Conservation (phyloP, 2,888 invertebrate genomes). For the Parnassius apollo region DNA sequence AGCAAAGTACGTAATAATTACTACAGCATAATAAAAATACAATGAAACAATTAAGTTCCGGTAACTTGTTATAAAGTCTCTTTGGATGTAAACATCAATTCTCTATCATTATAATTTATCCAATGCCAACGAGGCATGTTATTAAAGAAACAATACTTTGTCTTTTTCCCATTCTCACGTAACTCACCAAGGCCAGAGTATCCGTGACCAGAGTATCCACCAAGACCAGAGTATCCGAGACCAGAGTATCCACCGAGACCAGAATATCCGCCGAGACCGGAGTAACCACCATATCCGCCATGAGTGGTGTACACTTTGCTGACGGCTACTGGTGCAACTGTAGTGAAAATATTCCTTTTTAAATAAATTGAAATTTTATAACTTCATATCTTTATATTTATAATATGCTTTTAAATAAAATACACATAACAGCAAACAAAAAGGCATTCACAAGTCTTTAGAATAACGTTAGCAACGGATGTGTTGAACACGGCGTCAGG, state of each 20-base stretch:
- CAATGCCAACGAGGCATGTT: neutral
- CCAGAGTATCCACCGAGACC: slow-evolving; percentile 30
- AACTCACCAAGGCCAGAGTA: neutral
- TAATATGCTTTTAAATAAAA: no score
- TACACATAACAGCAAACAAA: no score
- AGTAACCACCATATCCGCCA: slow-evolving; percentile 32
- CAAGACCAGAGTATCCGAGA: slow-evolving; percentile 31
- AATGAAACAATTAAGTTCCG: no score
- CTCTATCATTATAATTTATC: neutral
- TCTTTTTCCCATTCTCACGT: neutral
- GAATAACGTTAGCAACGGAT: no score
- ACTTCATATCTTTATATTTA: no score
- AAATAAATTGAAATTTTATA: neutral
- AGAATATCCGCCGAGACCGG: slow-evolving; percentile 25
- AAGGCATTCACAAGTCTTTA: no score
- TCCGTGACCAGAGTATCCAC: slow-evolving; percentile 12
- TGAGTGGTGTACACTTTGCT: slow-evolving; percentile 58
- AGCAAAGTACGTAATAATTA: no score
- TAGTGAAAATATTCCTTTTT: slow-evolving; percentile 13
- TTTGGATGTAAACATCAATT: neutral
- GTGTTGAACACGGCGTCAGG: no score
- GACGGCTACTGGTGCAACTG: slow-evolving; percentile 50
- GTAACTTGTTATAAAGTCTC: neutral
- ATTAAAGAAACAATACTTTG: neutral
- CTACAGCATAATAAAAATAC: no score